Evolutionary conservation across 2,888 invertebrate species (phyloP).

Genomic region (Cerceris rybyensis): DNA sequence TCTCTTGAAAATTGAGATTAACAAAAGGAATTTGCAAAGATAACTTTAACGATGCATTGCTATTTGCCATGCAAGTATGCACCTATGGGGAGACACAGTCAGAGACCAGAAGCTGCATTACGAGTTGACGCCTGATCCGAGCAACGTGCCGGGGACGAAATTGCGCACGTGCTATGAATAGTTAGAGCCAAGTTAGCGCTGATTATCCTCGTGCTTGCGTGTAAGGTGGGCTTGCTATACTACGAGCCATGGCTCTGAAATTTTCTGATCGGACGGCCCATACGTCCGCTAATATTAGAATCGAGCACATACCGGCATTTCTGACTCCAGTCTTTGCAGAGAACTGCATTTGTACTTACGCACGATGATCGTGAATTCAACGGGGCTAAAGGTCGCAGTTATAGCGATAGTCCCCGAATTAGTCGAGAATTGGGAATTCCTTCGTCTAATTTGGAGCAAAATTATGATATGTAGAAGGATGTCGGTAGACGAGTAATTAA

Average conservation of each 20-base stretch:
- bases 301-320: conserved; percentile 58
- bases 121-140: conserved; percentile 64
- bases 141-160: conserved; percentile 70
- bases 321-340: conserved; percentile 46
- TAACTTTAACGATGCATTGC: conserved; percentile 26
- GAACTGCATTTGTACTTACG: conserved; percentile 29
- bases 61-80: conserved; percentile 18
- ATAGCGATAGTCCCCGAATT: conserved; percentile 8
- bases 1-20: neutral
- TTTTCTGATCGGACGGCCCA: conserved; percentile 64
- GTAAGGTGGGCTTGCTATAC: conserved; percentile 36
- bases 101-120: conserved; percentile 49
- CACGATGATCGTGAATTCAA: conserved; percentile 22
- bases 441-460: neutral
- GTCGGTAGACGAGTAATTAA: too few relatives aligned
- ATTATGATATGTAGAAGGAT: too few relatives aligned
- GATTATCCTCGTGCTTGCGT: conserved; percentile 67
- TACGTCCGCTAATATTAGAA: conserved; percentile 65
- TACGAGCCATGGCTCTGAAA: conserved; percentile 55
- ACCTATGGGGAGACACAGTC: conserved; percentile 1
- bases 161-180: conserved; percentile 75
- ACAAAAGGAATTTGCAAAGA: conserved; percentile 9
- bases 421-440: neutral
- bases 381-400: conserved; percentile 38
- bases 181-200: conserved; percentile 72